A percentile compares a stretch with the other conserved stretches of the same genome.
Conservation (phyloP, 2,888 invertebrate species). For the Hemistola chrysoprasaria region DNA sequence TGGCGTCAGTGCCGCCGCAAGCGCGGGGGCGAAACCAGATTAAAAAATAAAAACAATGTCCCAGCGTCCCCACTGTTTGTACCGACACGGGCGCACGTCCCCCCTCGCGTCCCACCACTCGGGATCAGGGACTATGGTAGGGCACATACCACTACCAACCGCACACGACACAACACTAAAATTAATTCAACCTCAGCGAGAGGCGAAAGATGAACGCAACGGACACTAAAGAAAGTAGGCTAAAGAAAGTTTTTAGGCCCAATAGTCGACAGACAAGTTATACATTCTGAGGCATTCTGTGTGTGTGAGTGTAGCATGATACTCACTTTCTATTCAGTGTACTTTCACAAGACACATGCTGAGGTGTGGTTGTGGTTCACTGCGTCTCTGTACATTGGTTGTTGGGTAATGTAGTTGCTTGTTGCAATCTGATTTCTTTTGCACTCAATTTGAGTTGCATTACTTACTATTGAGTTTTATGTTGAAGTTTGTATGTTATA, state of each 20-base stretch:
- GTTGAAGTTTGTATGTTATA: too few species aligned
- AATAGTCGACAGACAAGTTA: constrained; percentile 63
- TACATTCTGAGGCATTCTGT: constrained; percentile 58
- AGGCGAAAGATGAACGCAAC: constrained; percentile 70
- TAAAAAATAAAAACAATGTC: constrained; percentile 36
- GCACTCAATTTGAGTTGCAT: neutral
- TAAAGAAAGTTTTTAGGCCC: constrained; percentile 79
- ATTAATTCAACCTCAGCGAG: constrained; percentile 61
- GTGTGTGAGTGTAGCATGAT: constrained; percentile 61
- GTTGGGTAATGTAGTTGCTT: constrained; percentile 43
- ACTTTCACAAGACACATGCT: constrained; percentile 73
- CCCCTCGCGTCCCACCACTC: constrained; percentile 73
- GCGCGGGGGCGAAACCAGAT: constrained; percentile 56
- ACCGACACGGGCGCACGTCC: constrained; percentile 22
- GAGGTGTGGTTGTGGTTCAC: constrained; percentile 72
- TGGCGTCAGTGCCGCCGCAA: constrained; percentile 38
- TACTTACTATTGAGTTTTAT: neutral
- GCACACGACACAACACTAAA: constrained; percentile 70
- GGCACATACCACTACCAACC: constrained; percentile 73
- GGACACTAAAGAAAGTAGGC: constrained; percentile 74
- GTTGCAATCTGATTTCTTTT: neutral
- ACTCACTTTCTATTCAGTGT: constrained; percentile 78
- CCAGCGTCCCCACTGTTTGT: too few species aligned
- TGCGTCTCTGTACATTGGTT: constrained; percentile 46
- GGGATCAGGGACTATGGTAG: constrained; percentile 72